These are phyloP conservation scores for Scaptomyza parva DNA, from an alignment of 2,888 invertebrate genomes.

Conservation along the genomic window DNA sequence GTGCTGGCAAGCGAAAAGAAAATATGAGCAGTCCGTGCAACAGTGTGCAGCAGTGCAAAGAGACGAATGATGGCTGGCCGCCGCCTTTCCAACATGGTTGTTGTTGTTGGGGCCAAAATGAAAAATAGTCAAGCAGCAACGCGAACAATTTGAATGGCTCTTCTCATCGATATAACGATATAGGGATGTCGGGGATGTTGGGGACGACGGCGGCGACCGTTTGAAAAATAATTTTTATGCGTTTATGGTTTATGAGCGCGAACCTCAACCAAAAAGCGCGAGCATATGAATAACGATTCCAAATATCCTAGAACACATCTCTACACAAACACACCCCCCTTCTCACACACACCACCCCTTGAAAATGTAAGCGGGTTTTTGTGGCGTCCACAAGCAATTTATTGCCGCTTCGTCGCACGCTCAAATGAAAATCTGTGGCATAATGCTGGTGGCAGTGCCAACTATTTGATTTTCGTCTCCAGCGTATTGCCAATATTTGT, in stretches of 20 bases:
- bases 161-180: conserved; percentile 66
- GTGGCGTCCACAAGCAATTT: conserved; percentile 58
- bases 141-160: conserved; percentile 70
- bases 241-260: conserved; percentile 63
- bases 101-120: too few relatives aligned
- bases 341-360: neutral
- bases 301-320: conserved; percentile 12
- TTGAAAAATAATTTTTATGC: conserved; percentile 74
- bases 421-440: conserved; percentile 54
- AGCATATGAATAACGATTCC: conserved; percentile 11
- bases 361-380: conserved; percentile 4
- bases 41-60: too few relatives aligned
- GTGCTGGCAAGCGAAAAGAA: conserved; percentile 77
- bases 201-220: too few relatives aligned
- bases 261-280: conserved; percentile 35
- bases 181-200: too few relatives aligned
- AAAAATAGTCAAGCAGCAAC: conserved; percentile 74
- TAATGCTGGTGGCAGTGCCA: conserved; percentile 8
- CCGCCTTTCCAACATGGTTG: conserved; percentile 53
- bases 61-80: conserved; percentile 19
- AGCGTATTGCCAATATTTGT: conserved; percentile 78
- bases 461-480: conserved; percentile 76
- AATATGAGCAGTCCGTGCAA: conserved; percentile 61
- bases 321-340: too few relatives aligned
- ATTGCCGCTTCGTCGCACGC: conserved; percentile 73